Evolutionary conservation across 2,888 invertebrate species (phyloP).

Genomic region (Tenodera sinensis): DNA sequence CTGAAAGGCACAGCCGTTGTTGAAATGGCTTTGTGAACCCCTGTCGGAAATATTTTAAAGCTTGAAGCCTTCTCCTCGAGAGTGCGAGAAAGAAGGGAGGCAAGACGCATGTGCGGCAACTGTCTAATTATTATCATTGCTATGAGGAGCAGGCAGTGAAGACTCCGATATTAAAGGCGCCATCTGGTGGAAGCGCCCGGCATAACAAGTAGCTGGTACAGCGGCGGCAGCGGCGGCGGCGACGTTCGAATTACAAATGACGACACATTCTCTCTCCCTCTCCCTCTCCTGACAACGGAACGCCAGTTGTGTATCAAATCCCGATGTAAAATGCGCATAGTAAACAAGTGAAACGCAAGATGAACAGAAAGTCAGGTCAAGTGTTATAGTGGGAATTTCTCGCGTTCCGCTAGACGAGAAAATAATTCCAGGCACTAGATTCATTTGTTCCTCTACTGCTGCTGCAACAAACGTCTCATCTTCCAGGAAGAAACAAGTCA

Average conservation of each 20-base stretch:
- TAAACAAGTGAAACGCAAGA: background rate
- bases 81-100: background rate
- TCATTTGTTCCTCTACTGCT: background rate
- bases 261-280: background rate
- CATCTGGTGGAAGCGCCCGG: slow-evolving; percentile 6
- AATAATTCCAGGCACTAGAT: background rate
- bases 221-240: background rate
- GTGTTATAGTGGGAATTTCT: background rate
- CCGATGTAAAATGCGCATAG: background rate
- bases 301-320: background rate
- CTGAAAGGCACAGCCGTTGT: too few relatives aligned
- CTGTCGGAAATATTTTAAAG: background rate
- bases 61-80: background rate
- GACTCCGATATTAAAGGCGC: slow-evolving; percentile 16
- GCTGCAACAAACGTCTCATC: background rate
- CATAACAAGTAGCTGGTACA: slow-evolving; percentile 2
- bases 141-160: slow-evolving; percentile 19
- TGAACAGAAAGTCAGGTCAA: background rate
- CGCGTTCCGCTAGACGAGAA: background rate
- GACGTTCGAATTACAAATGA: slow-evolving; percentile 12
- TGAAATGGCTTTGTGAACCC: background rate
- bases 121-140: slow-evolving; percentile 26
- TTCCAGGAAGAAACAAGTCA: background rate
- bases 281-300: background rate
- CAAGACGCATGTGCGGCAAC: slow-evolving; percentile 4